Evolutionary conservation across 2,113 vertebrate species (phyloP).

Genomic region (Progne subis): DNA sequence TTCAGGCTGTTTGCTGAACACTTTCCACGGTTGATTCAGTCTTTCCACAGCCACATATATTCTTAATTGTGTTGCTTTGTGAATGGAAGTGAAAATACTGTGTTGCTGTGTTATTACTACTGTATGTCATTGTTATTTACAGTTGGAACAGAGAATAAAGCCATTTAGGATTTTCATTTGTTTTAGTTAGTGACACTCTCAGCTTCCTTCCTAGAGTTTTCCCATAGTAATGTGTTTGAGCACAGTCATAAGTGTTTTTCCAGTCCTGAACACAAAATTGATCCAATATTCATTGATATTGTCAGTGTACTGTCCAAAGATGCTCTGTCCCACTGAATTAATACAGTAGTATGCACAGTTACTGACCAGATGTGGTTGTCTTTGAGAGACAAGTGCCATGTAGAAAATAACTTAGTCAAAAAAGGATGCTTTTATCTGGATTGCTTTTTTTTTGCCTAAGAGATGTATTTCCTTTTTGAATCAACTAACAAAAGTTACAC

Average conservation of each 20-base stretch:
- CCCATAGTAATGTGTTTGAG: neutral
- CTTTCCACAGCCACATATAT: neutral
- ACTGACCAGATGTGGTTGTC: neutral
- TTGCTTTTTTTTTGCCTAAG: neutral
- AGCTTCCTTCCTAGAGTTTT: neutral
- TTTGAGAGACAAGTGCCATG: neutral
- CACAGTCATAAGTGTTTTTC: neutral
- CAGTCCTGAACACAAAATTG: neutral
- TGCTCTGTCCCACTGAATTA: neutral
- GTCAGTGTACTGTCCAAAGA: neutral
- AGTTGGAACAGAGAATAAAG: neutral
- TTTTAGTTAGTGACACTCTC: neutral
- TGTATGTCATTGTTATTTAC: neutral
- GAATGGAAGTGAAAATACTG: neutral
- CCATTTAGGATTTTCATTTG: neutral
- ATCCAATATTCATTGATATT: neutral
- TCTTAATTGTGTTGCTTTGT: neutral
- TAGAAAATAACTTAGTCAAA: neutral
- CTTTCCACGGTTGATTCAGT: neutral
- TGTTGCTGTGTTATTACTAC: neutral
- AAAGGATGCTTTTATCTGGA: neutral
- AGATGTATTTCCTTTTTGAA: neutral
- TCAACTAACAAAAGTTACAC: neutral
- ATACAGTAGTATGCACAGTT: neutral
- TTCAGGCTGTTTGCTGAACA: neutral